These are phyloP conservation scores for Cephus cinctus DNA, from an alignment of 1,140 invertebrate species.

Conservation along the genomic window DNA sequence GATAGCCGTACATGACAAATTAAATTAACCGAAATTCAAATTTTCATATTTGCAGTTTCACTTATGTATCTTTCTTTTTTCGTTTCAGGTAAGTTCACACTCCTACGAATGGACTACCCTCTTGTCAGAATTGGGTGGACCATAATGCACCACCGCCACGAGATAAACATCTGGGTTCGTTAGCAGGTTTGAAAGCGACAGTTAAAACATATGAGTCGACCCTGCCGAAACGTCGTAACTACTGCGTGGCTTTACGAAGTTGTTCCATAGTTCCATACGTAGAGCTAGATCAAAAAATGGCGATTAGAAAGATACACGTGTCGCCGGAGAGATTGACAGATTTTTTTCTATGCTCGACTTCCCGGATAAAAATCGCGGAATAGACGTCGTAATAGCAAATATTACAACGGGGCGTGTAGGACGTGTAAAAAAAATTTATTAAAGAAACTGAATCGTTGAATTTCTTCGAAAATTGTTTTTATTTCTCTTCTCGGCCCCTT, in stretches of 20 bases:
- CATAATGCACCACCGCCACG: slow-evolving; percentile 29
- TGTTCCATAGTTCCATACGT: slow-evolving; percentile 9
- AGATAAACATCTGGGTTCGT: slow-evolving; percentile 46
- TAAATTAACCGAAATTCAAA: too few species aligned
- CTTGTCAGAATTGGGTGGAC: not conserved
- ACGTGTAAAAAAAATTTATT: too few species aligned
- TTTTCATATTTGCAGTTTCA: too few species aligned
- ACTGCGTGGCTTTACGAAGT: slow-evolving; percentile 14
- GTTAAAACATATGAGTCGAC: not conserved
- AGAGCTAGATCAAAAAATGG: slow-evolving; percentile 21
- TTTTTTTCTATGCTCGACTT: slow-evolving; percentile 20
- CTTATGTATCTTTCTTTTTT: slow-evolving; percentile 23
- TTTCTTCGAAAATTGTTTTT: too few species aligned
- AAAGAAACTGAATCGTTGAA: too few species aligned
- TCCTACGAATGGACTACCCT: not conserved
- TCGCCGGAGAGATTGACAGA: slow-evolving; percentile 27
- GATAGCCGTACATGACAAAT: too few species aligned
- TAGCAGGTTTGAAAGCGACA: slow-evolving; percentile 29
- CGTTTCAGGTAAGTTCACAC: slow-evolving; percentile 46
- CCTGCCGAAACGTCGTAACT: not conserved
- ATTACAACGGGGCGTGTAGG: too few species aligned
- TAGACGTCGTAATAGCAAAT: too few species aligned
- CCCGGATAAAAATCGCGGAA: too few species aligned
- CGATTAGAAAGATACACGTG: slow-evolving; percentile 29
- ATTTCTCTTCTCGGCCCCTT: too few species aligned